Conservation (phyloP, 2,797 vertebrate genomes). For the Margarornis squamiger region DNA sequence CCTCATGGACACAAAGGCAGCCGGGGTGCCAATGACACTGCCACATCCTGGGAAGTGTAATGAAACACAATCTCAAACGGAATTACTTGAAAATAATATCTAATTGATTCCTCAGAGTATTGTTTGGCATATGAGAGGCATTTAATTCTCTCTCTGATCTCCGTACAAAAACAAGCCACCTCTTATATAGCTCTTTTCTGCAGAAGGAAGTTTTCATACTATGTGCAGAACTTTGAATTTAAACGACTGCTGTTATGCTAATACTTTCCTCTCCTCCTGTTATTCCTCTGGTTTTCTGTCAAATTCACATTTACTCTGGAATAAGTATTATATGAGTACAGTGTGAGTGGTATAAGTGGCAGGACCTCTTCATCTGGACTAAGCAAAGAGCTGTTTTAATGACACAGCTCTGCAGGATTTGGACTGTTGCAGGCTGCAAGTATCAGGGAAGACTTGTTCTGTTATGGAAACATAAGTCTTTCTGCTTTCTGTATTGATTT, state of each 20-base stretch:
- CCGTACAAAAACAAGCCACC: background rate
- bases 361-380: background rate
- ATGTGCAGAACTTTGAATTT: background rate
- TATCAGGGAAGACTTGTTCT: background rate
- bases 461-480: background rate
- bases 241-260: background rate
- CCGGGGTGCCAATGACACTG: background rate
- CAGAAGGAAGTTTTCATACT: background rate
- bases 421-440: background rate
- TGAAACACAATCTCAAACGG: background rate
- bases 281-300: background rate
- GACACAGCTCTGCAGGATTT: background rate
- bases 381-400: background rate
- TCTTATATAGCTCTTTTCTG: background rate
- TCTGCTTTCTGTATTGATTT: background rate
- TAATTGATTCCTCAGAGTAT: background rate
- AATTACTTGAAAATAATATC: background rate
- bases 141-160: background rate
- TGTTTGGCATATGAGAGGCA: background rate
- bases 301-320: background rate
- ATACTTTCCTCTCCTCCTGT: background rate
- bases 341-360: background rate
- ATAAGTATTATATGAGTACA: background rate
- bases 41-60: background rate
- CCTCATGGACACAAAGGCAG: background rate